Percentiles rank a stretch among this genome's conserved stretches.
Conservation (phyloP, 2,113 vertebrate genomes). For the Ceyx margarethae region DNA sequence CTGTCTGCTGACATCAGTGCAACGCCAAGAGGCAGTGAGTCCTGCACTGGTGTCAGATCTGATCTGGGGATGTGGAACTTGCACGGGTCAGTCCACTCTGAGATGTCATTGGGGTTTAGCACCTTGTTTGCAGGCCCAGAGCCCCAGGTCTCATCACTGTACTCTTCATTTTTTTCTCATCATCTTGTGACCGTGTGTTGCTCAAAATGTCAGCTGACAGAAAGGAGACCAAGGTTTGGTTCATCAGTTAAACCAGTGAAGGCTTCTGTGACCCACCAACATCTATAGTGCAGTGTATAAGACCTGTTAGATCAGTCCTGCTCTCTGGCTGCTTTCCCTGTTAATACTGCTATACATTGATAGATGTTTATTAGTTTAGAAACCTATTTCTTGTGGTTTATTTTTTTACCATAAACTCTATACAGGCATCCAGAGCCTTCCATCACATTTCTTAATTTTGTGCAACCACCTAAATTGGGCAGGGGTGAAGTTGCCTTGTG, state of each 20-base stretch:
- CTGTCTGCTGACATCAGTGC: neutral
- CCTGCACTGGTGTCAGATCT: neutral
- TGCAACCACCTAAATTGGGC: neutral
- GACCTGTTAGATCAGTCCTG: neutral
- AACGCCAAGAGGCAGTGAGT: neutral
- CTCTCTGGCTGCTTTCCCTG: neutral
- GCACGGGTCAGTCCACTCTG: neutral
- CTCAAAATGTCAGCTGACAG: neutral
- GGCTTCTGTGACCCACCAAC: neutral
- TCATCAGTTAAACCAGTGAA: neutral
- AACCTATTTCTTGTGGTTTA: neutral
- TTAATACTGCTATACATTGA: neutral
- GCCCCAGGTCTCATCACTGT: neutral
- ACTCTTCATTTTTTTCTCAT: neutral
- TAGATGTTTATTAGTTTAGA: neutral
- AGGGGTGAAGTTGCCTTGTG: neutral
- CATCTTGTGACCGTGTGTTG: neutral
- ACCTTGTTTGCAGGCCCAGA: neutral
- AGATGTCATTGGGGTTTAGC: neutral
- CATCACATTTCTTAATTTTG: neutral
- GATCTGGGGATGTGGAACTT: neutral
- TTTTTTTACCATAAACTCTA: neutral
- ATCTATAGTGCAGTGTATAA: neutral
- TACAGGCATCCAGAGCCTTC: neutral
- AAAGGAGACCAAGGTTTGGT: neutral